phyloP scores from a whole-genome alignment of 2,113 vertebrate species.

The Triplophysa rosa region DNA sequence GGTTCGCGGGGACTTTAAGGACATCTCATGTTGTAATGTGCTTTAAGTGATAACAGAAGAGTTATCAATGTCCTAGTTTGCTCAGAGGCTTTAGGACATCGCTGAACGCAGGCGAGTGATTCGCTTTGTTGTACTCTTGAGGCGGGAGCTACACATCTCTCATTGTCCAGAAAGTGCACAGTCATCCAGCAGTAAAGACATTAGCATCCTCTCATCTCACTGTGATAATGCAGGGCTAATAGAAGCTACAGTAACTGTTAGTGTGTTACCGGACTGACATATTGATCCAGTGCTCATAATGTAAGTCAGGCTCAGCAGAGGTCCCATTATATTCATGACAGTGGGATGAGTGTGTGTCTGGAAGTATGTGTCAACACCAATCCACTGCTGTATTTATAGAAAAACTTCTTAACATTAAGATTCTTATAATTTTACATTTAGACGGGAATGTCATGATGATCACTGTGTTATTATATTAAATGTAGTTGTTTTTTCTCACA shows the following conservation, averaged over 20 bases:
- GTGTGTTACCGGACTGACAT: constrained; percentile 10
- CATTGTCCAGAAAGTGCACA: constrained; percentile 15
- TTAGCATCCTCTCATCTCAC: constrained; percentile 12
- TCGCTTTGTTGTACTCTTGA: neutral
- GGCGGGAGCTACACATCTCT: neutral
- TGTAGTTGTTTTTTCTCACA: neutral
- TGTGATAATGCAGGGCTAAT: constrained; percentile 18
- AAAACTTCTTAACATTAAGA: no score
- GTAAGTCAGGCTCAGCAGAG: neutral
- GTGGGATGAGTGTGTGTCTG: neutral
- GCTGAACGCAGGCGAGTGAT: neutral
- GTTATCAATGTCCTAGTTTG: neutral
- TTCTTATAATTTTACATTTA: no score
- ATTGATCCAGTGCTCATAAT: constrained; percentile 39
- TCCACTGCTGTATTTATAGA: no score
- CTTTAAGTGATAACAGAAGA: neutral
- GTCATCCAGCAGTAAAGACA: constrained; percentile 2
- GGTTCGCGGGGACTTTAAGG: no score
- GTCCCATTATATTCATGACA: neutral
- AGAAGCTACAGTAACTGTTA: constrained; percentile 6
- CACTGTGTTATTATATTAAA: neutral
- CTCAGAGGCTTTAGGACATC: neutral
- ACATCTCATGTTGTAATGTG: neutral
- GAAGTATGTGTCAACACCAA: neutral
- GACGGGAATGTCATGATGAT: no score